Base-by-base conservation (phyloP, 2,888 invertebrate genomes). In the Ichneumoninae sp. region DNA sequence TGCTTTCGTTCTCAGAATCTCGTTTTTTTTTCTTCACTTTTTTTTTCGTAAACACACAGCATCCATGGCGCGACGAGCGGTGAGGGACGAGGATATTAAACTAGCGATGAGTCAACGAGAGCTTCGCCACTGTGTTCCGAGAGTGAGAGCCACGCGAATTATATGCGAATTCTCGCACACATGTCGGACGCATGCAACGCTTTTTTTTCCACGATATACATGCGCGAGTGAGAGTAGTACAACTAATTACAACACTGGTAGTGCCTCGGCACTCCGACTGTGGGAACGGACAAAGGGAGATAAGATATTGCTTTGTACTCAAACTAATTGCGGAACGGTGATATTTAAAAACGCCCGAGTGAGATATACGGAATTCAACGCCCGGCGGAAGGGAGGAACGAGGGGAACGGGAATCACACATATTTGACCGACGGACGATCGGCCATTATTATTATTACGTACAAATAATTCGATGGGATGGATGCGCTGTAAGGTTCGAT, bases 261-360 rank as follows among this genome's bases (percentile, higher is more conserved):
- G 54, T 50, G 81, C 47, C 73, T 57, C 10, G 54, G 63, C 52
- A 66, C 73, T 65, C 22, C 63, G 50, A 82, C 80, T 83, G 87
- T 88, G 89, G 88, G 89, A 89, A 90, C 88, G 88, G 88, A 91
- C 90, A 91, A 91, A 91, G 90, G 83, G 85, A 90, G 92, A 92
- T 92, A 91, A 92, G 90, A 89, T 88, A 84, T 83, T 83, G 88
- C 88, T 90, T 90, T 89, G 89, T 89, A 89, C 87, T 89, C 83
- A 89, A 90, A 89, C 89, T 91, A 91, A 91, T 92, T 92, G 89
- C 90, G 87, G 86, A 88, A 87, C 87, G 83, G 88, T 89, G 89
- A 91, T 92, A 89, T 90, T 88, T 75, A 89, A 89, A 89, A 73
- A 69, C 81, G 82, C 73, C 54, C 63, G 22, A 52, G 73, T 16